These are phyloP conservation scores for Cepphus grylle DNA, from an alignment of 2,113 vertebrate species.

Conservation along the genomic window DNA sequence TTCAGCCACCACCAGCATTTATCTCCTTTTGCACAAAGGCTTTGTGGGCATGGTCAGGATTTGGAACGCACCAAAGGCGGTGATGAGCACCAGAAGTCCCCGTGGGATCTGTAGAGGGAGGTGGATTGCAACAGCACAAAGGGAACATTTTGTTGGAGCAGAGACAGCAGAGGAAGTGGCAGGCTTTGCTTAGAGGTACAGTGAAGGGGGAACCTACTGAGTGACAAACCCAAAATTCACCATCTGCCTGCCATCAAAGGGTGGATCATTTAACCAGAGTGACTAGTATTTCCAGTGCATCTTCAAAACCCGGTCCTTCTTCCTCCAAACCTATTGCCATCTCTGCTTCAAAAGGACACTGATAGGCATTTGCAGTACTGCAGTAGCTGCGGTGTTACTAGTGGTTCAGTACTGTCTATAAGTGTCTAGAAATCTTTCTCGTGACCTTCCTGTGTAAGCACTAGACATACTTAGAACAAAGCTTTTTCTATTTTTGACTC, in stretches of 20 bases:
- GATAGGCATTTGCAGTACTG: background rate
- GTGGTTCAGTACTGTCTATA: background rate
- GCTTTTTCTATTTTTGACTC: background rate
- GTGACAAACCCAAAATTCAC: background rate
- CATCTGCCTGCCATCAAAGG: background rate
- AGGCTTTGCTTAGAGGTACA: background rate
- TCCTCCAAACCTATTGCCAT: background rate
- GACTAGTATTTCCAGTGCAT: background rate
- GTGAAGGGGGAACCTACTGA: background rate
- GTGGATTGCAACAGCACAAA: background rate
- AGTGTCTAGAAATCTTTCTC: background rate
- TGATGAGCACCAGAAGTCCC: background rate
- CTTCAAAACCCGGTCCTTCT: background rate
- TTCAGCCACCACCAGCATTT: background rate
- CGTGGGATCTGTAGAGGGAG: background rate
- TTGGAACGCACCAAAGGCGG: fast-evolving
- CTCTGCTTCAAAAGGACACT: background rate
- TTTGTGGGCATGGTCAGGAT: background rate
- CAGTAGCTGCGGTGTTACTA: background rate
- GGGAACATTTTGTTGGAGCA: background rate
- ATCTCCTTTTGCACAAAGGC: background rate
- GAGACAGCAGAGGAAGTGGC: background rate
- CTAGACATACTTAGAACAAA: background rate
- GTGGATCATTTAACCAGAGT: background rate
- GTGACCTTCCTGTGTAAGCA: background rate